Base-by-base conservation (phyloP, 2,888 invertebrate species). In the Drosophila lacicola region DNA sequence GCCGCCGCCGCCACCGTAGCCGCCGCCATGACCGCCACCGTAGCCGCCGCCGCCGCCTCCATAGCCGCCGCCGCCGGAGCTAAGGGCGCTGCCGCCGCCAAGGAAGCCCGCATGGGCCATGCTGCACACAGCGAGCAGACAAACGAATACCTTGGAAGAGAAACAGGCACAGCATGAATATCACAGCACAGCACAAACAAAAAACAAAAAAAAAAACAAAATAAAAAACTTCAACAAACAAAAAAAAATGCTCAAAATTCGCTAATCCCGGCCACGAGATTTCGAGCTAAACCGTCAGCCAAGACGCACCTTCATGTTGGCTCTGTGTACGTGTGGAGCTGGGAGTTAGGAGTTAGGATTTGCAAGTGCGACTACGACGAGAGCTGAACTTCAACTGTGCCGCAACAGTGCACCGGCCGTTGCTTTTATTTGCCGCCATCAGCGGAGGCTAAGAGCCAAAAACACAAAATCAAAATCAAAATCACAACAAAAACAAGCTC, bases 21-120 rank as follows among this genome's bases (percentile, higher is more conserved):
- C 62, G 17, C 62, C 62, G 1, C 58, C 49, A 21, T 51, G 11
- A 13, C 68, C 62, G 2, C 71, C 61, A 2, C 45, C 19, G 9
- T 37, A 13, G 10, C 70, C 61, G 47, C 3, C 39, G 13, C 70
- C 68, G 5, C 69, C 64, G 6, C 55, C 53, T 10, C 67, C 62
- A n/a, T n/a, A n/a, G 0, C 67, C 70, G 1, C 74, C 70, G 6
- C 81, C 76, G 2, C 83, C 82, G 29, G 72, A 70, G 67, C 81
- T 75, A 49, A 80, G 56, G 29, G 68, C 76, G 10, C 82, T 70
- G 39, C 83, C 81, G 34, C 78, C 75, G 57, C 82, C 74, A 49
- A 88, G 78, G 78, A 88, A 84, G 53, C 87, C 87, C 10, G 82
- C 87, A 13, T 82, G 84, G 57, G 86, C 86, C 77, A 84, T 50